Percentiles rank a stretch among this genome's conserved stretches.
Evolutionary conservation across 2,797 vertebrate species (phyloP).

Genomic region (Philypnodon macrostomus): DNA sequence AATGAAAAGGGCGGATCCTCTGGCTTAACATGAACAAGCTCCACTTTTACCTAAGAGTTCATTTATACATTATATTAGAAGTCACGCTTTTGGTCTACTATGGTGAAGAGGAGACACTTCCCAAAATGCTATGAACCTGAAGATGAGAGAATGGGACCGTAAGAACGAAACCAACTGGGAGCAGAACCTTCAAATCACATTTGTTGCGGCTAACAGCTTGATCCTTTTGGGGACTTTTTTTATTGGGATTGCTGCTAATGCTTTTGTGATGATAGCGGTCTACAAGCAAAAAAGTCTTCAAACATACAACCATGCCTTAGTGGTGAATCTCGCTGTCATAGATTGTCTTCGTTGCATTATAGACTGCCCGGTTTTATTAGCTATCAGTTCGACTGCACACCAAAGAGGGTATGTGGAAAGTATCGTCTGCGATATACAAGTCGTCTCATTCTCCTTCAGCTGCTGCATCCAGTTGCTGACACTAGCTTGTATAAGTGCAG

Average conservation of each 20-base stretch:
- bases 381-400: conserved; percentile 46
- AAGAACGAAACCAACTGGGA: conserved; percentile 55
- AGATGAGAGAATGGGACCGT: conserved; percentile 63
- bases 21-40: conserved; percentile 47
- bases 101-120: conserved; percentile 7
- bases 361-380: conserved; percentile 74
- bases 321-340: conserved; percentile 76
- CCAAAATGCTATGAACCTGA: conserved; percentile 47
- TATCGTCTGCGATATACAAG: conserved; percentile 66
- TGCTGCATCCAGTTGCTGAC: conserved; percentile 77
- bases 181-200: conserved; percentile 39
- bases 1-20: conserved; percentile 71
- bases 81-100: background rate
- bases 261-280: conserved; percentile 76
- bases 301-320: conserved; percentile 73
- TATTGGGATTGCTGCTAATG: conserved; percentile 70
- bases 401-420: conserved; percentile 24
- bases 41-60: conserved; percentile 36
- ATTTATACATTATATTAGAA: conserved; percentile 26
- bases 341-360: conserved; percentile 68
- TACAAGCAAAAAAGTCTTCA: conserved; percentile 71
- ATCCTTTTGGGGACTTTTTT: conserved; percentile 63
- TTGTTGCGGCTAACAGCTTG: conserved; percentile 58
- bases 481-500: conserved; percentile 74
- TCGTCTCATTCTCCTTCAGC: conserved; percentile 71